Evolutionary conservation across 2,888 invertebrate genomes (phyloP), one percentile per base, ranked within the genome.

Genomic region (Phyto melanocephala): DNA sequence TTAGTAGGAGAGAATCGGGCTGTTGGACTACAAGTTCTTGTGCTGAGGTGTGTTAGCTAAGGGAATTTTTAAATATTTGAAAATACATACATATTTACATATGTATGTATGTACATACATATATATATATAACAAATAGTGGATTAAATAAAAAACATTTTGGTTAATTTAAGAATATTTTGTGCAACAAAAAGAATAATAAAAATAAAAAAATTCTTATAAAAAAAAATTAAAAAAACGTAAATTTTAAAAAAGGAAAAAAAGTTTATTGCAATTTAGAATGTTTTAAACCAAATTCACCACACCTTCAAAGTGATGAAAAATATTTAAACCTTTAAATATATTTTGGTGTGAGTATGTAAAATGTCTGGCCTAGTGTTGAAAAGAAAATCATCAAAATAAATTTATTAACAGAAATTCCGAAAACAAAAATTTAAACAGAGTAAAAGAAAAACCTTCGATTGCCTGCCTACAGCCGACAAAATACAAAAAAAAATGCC

Each of bases 1-100:
- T 76, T 71, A 82, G 82, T 82, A 50, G 71, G 42, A 79, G 76
- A 79, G 40, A 62, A 71, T 79, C 79, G 65, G 82, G 58, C 75
- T 67, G 70, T 75, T 60, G 40, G 75, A 20, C 15, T 60, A 65
- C 65, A 52, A 65, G 65, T 45, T 3, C 35, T 40, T 11, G 63
- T 74, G 22, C 50, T 47, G 35, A n/a, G 35, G 50, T 35, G 42
- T n/a, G 24, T 45, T 7, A 54, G 7, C 11, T 10, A 22, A 37
- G 4, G 1, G n/a, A 28, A 37, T 65, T 42, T 20, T n/a, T 5
- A 28, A 28, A 28, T 28, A 28, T 24, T 37, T 8, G n/a, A 45
- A 33, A 63, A 11, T 11, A 42, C 6, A 70, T 28, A 11, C 5
- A 60, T 11, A 24, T 33, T 10, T n/a, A 56, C 4, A 37, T n/a